Evolutionary conservation across 1,140 invertebrate species (phyloP).

Genomic region (Muscidifurax raptorellus): DNA sequence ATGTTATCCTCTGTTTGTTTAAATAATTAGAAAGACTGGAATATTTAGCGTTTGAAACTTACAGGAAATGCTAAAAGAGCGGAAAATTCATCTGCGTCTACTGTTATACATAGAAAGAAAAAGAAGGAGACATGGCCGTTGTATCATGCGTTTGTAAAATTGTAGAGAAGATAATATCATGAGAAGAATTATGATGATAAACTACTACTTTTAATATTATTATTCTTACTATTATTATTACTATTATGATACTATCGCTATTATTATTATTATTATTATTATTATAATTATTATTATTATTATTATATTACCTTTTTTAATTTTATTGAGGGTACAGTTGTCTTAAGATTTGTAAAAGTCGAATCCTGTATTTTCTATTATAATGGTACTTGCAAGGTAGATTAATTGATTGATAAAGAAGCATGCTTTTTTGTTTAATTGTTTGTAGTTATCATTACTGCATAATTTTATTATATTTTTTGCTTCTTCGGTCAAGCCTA

Average conservation of each 20-base stretch:
- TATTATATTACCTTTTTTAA: conserved; percentile 31
- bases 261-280: not conserved
- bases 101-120: conserved; percentile 4
- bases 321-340: conserved; percentile 47
- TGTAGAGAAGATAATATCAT: conserved; percentile 9
- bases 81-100: conserved; percentile 24
- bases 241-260: not conserved
- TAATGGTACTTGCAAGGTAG: conserved; percentile 44
- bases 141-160: conserved; percentile 22
- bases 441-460: conserved; percentile 49
- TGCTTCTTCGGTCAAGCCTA: conserved; percentile 50
- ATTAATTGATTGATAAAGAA: conserved; percentile 34
- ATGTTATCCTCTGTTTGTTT: conserved; percentile 21
- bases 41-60: conserved; percentile 33
- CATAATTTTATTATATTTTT: conserved; percentile 40
- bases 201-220: not conserved
- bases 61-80: conserved; percentile 26
- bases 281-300: conserved; percentile 25
- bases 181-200: not conserved
- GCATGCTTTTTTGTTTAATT: conserved; percentile 47
- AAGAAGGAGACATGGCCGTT: not conserved
- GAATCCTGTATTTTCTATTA: conserved; percentile 40
- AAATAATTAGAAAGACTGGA: conserved; percentile 46
- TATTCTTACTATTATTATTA: not conserved
- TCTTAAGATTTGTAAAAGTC: conserved; percentile 47